Base-by-base conservation (phyloP, 2,797 vertebrate species). In the Cichlasoma orientale region DNA sequence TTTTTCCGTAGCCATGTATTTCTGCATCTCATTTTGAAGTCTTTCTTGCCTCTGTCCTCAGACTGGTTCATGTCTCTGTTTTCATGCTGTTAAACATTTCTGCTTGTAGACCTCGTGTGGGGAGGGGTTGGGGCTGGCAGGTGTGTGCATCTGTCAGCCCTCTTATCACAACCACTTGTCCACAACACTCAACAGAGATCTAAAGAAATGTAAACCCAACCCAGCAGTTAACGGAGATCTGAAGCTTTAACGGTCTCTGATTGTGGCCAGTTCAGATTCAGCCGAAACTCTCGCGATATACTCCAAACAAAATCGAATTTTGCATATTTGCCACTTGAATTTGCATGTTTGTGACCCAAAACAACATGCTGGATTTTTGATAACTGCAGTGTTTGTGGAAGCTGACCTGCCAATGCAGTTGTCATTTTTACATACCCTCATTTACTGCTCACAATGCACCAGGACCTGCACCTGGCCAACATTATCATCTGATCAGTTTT, bases 81-180 rank as follows among this genome's bases (percentile, higher is more conserved):
- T 38, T 77, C 85, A 82, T 82, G 66, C 61, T 70, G 84, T 89
- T 83, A 79, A 84, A 82, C 78, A 77, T 85, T 71, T 82, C 83
- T 80, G 73, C 74, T 82, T 79, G 59, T 79, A 57, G 83, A 81
- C 80, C 78, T 84, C 71, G 31, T 44, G 21, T 8, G 38, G 59
- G 38, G 59, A 21, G 36, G 18, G 36, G 14, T 36, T 16, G 33
- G 72, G 19, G 78, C 70, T 74, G 78, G 77, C 75, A 2, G 72
- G 56, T 78, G 58, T 76, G 59, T 16, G 59, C 10, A 55, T 73
- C 77, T 31, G 73, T 80, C 58, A 41, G 71, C 47, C 41, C 71
- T 68, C 12, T 11, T 59, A 11, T 25, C 61, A 33, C 27, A 69
- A 12, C 25, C 36, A 19, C 72, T 38, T 74, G 36, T 80, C 47